These are phyloP conservation scores for Rutilus rutilus DNA, from an alignment of 2,113 vertebrate species.

Conservation along the genomic window DNA sequence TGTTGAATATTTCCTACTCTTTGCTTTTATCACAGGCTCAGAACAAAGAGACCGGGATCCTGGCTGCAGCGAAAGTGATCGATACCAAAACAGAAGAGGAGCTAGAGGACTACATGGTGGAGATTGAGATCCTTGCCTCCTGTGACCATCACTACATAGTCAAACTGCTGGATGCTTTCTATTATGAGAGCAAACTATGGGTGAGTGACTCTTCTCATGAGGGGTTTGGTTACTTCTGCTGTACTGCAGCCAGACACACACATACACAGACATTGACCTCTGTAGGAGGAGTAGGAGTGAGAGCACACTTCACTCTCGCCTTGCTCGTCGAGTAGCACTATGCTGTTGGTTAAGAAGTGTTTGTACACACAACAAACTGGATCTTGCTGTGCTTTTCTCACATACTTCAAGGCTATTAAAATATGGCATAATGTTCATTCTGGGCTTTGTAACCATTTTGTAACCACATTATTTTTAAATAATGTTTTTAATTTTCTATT, in stretches of 20 bases:
- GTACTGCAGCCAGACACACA: background rate
- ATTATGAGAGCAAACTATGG: constrained; percentile 97
- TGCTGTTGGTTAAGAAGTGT: constrained; percentile 16
- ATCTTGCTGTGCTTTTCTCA: background rate
- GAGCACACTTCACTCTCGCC: background rate
- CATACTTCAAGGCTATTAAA: background rate
- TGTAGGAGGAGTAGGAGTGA: constrained; percentile 2
- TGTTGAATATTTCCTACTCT: background rate
- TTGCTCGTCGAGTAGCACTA: constrained; percentile 18
- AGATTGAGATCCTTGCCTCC: constrained; percentile 97
- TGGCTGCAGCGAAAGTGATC: constrained; percentile 98
- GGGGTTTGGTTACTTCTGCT: background rate
- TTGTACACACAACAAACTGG: constrained; percentile 11
- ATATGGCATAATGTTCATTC: background rate
- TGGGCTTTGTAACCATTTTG: background rate
- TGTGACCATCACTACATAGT: constrained; percentile 96
- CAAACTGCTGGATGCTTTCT: constrained; percentile 96
- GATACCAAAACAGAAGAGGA: constrained; percentile 99
- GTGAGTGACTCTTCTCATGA: constrained; percentile 72
- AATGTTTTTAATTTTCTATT: background rate
- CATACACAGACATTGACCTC: background rate
- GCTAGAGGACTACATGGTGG: constrained; percentile 98
- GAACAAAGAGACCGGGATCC: constrained; percentile 92
- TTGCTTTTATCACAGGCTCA: constrained; percentile 80
- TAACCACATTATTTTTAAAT: too few species aligned